Base-by-base conservation (phyloP, 2,888 invertebrate genomes). In the Chesias legatella region DNA sequence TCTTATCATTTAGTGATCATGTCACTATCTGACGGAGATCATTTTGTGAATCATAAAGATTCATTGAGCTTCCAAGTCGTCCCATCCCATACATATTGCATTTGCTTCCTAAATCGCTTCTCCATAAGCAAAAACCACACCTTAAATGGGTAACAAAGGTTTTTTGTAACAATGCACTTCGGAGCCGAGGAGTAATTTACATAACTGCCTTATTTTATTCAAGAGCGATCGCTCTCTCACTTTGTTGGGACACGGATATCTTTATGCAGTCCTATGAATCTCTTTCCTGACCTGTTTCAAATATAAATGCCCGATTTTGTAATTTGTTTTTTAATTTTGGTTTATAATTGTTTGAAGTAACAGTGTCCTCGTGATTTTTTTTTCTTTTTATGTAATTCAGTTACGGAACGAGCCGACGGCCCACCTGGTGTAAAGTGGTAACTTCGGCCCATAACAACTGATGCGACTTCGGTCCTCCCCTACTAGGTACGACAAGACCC, bases 121-220 rank as follows among this genome's bases (percentile, higher is more conserved):
- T 20, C 29, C 21, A 33, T 29, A 23, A 45, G 36, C 45, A 36
- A 38, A 41, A 41, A 24, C 33, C 46, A 7, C 21, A 48, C 40
- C 57, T 54, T 62, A 59, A 61, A 34, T 45, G 57, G 58, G 54
- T 57, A 70, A 74, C 70, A 75, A 76, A 75, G 67, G 61, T 65
- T 76, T 79, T 79, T 79, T 75, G 64, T 70, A 65, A 64, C 62
- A 69, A 60, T 62, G 65, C 72, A 71, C 66, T 65, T 62, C 58
- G 58, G 62, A 64, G 72, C 65, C 67, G 65, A 71, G 56, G 61
- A 61, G 53, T 67, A 61, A 82, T 83, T 83, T 79, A 76, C 80
- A 81, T 83, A 82, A 79, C 78, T 73, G 67, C 73, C 77, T 80
- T 77, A 80, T 73, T 73, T 74, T 69, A 71, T 79, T 78, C 74